Evolutionary conservation across 1,140 invertebrate genomes (phyloP), one percentile per base, ranked within the genome.

Genomic region (Bombus confusus): DNA sequence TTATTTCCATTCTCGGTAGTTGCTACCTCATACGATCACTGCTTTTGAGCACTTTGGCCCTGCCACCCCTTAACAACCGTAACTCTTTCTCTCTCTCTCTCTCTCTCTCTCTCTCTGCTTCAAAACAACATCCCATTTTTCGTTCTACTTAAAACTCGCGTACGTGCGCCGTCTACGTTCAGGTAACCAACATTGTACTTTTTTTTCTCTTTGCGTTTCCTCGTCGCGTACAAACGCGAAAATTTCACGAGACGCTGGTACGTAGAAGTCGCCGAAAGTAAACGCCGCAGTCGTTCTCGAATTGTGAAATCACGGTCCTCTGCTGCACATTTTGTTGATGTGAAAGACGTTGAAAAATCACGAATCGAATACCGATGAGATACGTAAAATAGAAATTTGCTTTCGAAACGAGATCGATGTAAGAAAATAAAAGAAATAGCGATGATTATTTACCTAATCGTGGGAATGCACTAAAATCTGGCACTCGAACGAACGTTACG

Each of bases 81-180:
- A 62, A 43, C 71, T 72, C 72, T 72, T 34, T 37, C 22, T 9
- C 18, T 57, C 72, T 72, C 47, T 37, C 22, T 9, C 18, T 57
- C 72, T 72, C 47, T 37, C 22, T 9, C 18, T 57, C 72, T 72
- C 47, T 37, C 22, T 9, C 18, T 57, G 73, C 76, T 68, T 77
- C 64, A 43, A 77, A 77, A 68, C 68, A 83, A 41, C 81, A 57
- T 73, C 62, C 68, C 73, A n/a, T 64, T 83, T 68, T 64, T 77
- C 68, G 68, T 41, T 22, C 47, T 39, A 41, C 69, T 81, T 73
- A 43, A 81, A 73, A 73, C 68, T 8, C 28, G 41, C 12, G 59
- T 76, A 83, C 81, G 73, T 68, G 81, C 39, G 18, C 41, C 59
- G 52, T 52, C 41, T 73, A 64, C 34, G 37, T 39, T 68, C 37